A percentile compares a stretch with the other conserved stretches of the same genome.
phyloP scores from a whole-genome alignment of 1,140 invertebrate genomes.

The Drosophila trapezifrons region DNA sequence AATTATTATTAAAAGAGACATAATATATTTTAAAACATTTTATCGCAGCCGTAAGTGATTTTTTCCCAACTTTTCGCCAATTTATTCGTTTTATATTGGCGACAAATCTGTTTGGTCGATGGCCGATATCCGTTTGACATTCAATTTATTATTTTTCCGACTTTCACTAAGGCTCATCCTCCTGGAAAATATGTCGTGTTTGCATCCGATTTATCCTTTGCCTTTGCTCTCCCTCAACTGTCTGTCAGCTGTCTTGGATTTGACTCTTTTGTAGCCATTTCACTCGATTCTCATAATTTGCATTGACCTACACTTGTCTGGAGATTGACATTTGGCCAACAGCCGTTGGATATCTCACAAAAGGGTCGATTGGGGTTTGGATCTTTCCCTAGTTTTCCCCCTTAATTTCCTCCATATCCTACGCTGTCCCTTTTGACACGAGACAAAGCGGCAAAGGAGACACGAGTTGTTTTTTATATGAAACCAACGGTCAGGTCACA shows the following conservation, averaged over 20 bases:
- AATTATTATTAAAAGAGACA: background rate
- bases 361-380: constrained; percentile 2
- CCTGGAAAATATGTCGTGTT: constrained; percentile 27
- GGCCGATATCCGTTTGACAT: constrained; percentile 38
- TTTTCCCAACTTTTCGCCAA: constrained; percentile 1
- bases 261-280: constrained; percentile 15
- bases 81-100: constrained; percentile 9
- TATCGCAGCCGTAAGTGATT: too few relatives aligned
- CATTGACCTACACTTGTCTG: constrained; percentile 52
- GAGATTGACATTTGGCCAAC: constrained; percentile 43
- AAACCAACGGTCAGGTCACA: constrained; percentile 37
- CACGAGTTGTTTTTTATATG: constrained; percentile 5
- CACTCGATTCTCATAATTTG: constrained; percentile 49
- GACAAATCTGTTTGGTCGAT: constrained; percentile 40
- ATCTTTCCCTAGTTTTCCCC: constrained; percentile 2
- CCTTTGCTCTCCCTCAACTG: background rate
- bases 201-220: background rate
- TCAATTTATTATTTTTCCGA: constrained; percentile 29
- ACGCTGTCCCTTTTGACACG: constrained; percentile 8
- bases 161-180: constrained; percentile 13
- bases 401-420: background rate
- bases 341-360: constrained; percentile 40
- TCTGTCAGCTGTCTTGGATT: constrained; percentile 18
- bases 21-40: too few relatives aligned
- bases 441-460: constrained; percentile 8